A percentile compares a stretch with the other conserved stretches of the same genome.
Evolutionary conservation across 2,888 invertebrate species (phyloP).

Genomic region (Perizoma affinitatum): DNA sequence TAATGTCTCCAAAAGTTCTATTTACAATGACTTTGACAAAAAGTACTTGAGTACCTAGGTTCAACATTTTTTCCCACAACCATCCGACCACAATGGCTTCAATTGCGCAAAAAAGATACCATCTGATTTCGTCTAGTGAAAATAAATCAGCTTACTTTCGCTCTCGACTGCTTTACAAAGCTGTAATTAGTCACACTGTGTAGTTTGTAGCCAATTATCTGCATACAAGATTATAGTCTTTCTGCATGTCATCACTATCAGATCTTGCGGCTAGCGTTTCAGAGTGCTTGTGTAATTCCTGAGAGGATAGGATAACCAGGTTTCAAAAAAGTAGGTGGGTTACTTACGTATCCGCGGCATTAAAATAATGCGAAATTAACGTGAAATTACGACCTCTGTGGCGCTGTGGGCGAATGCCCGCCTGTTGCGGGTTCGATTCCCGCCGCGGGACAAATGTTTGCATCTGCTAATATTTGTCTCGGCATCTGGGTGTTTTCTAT

Average conservation of each 20-base stretch:
- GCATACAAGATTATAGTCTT: slow-evolving; percentile 21
- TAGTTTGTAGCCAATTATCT: slow-evolving; percentile 23
- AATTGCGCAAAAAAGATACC: slow-evolving; percentile 23
- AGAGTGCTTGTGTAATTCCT: slow-evolving; percentile 14
- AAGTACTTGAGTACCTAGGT: too few relatives aligned
- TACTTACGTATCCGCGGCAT: neutral
- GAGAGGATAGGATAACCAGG: neutral
- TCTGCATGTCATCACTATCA: slow-evolving; percentile 18
- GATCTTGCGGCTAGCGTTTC: slow-evolving; percentile 11
- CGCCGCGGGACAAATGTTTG: too few relatives aligned
- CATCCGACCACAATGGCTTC: slow-evolving; percentile 15
- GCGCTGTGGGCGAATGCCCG: too few relatives aligned
- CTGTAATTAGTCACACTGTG: slow-evolving; percentile 24
- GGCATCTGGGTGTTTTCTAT: too few relatives aligned
- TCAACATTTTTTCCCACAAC: slow-evolving; percentile 5
- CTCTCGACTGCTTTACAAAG: slow-evolving; percentile 21
- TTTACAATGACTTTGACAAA: neutral
- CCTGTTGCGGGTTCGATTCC: too few relatives aligned
- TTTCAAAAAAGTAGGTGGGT: neutral
- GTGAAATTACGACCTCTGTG: too few relatives aligned
- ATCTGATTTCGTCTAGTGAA: slow-evolving; percentile 23
- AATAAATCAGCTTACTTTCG: slow-evolving; percentile 29
- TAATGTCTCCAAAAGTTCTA: too few relatives aligned
- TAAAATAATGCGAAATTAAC: too few relatives aligned
- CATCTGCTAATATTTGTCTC: too few relatives aligned